phyloP scores from a whole-genome alignment of 2,113 vertebrate genomes.

The Oenanthe melanoleuca region DNA sequence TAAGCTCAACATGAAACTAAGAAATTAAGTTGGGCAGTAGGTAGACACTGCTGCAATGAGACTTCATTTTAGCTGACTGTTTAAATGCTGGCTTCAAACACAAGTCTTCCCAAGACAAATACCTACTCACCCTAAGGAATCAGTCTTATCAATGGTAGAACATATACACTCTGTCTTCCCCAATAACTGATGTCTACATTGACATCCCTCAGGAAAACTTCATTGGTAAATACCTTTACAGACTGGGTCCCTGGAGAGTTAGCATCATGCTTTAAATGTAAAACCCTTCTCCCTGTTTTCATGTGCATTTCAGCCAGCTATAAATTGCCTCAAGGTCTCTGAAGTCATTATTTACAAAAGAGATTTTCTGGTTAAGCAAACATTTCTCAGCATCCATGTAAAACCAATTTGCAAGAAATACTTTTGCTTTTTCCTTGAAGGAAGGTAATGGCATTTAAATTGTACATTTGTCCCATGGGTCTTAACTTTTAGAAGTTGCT shows the following conservation, averaged over 20 bases:
- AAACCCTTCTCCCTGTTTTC: not conserved
- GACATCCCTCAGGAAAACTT: not conserved
- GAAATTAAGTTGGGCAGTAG: not conserved
- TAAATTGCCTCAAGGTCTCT: slow-evolving; percentile 14
- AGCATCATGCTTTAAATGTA: not conserved
- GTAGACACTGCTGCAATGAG: not conserved
- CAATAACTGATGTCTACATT: not conserved
- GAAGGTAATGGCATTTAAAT: slow-evolving; percentile 33
- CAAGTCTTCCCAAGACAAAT: not conserved
- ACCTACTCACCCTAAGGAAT: not conserved
- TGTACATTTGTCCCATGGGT: not conserved
- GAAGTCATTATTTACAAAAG: slow-evolving; percentile 31
- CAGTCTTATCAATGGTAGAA: not conserved
- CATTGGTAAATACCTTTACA: slow-evolving; percentile 5
- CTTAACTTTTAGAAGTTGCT: not conserved
- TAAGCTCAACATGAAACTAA: not conserved
- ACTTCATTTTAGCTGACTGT: not conserved
- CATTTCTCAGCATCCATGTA: slow-evolving; percentile 17
- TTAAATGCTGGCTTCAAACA: not conserved
- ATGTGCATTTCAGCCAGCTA: not conserved
- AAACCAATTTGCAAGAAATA: slow-evolving; percentile 26
- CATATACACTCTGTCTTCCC: not conserved
- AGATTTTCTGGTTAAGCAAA: slow-evolving; percentile 34
- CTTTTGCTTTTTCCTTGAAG: not conserved
- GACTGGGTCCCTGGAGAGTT: not conserved